phyloP scores from a whole-genome alignment of 2,888 invertebrate species.

The Eupeodes latifasciatus region DNA sequence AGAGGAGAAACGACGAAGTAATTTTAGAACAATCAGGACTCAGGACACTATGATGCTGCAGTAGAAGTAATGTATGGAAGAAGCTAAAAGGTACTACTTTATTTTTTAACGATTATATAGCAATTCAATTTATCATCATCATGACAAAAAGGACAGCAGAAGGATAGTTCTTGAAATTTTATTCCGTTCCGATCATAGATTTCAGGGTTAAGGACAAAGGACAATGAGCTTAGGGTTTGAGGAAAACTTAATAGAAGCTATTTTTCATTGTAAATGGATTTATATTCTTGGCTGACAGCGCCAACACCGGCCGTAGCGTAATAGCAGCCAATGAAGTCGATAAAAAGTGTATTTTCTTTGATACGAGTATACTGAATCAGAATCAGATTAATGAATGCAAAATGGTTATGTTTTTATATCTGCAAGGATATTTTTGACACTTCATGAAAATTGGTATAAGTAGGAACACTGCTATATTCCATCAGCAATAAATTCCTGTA shows the following conservation, averaged over 20 bases:
- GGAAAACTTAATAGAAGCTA: conserved; percentile 26
- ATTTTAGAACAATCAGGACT: not conserved
- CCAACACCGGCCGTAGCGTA: not conserved
- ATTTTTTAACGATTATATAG: conserved; percentile 33
- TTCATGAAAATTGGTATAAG: not conserved
- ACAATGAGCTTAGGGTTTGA: conserved; percentile 10
- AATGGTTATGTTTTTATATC: conserved; percentile 29
- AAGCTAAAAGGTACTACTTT: not conserved
- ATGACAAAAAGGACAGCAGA: not conserved
- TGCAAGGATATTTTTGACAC: conserved; percentile 35
- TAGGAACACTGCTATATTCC: not conserved
- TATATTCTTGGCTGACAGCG: conserved; percentile 15
- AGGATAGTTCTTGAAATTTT: conserved; percentile 3
- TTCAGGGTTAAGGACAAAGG: not conserved
- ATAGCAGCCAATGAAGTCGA: conserved; percentile 31
- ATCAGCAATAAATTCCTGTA: conserved; percentile 25
- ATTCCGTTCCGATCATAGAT: not conserved
- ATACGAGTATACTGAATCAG: not conserved
- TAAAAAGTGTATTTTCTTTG: conserved; percentile 5
- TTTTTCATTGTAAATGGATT: conserved; percentile 59
- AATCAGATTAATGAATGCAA: conserved; percentile 49
- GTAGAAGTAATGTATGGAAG: not conserved
- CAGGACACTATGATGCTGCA: too few relatives aligned
- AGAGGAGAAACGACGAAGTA: not conserved
- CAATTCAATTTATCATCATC: conserved; percentile 54